Evolutionary conservation across 2,113 vertebrate genomes (phyloP).

Genomic region (Tichodroma muraria): DNA sequence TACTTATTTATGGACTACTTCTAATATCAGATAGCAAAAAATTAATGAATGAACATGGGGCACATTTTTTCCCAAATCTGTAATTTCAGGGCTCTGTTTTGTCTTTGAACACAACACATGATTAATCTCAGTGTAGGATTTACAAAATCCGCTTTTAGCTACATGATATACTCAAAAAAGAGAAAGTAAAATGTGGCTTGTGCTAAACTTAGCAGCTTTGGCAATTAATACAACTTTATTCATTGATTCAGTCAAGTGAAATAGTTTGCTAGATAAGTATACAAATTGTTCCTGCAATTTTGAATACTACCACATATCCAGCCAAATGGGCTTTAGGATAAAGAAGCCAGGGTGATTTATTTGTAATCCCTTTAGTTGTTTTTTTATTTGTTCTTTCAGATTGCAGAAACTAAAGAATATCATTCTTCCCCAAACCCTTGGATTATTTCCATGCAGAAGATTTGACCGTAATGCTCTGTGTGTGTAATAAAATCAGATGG

Average conservation of each 20-base stretch:
- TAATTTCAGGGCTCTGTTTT: constrained; percentile 19
- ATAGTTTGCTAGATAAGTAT: not conserved
- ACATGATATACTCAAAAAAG: not conserved
- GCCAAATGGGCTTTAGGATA: not conserved
- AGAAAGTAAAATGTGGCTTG: not conserved
- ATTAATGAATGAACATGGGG: not conserved
- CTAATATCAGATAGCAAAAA: not conserved
- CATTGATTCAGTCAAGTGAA: not conserved
- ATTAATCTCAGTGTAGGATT: constrained; percentile 44
- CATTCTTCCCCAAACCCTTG: constrained; percentile 11
- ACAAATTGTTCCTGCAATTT: not conserved
- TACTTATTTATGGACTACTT: not conserved
- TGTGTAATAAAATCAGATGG: constrained; percentile 21
- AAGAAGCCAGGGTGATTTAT: constrained; percentile 26
- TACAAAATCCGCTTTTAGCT: constrained; percentile 33
- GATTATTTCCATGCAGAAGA: constrained; percentile 28
- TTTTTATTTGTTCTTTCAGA: constrained; percentile 43
- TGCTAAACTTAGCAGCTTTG: constrained; percentile 11
- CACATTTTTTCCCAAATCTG: not conserved
- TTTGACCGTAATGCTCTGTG: constrained; percentile 24
- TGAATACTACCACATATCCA: not conserved
- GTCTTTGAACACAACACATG: constrained; percentile 8
- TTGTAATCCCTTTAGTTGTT: constrained; percentile 39
- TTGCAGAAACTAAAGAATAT: constrained; percentile 21
- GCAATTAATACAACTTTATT: constrained; percentile 17